phyloP scores from a whole-genome alignment of 2,888 invertebrate species.

The Yponomeuta cagnagella region DNA sequence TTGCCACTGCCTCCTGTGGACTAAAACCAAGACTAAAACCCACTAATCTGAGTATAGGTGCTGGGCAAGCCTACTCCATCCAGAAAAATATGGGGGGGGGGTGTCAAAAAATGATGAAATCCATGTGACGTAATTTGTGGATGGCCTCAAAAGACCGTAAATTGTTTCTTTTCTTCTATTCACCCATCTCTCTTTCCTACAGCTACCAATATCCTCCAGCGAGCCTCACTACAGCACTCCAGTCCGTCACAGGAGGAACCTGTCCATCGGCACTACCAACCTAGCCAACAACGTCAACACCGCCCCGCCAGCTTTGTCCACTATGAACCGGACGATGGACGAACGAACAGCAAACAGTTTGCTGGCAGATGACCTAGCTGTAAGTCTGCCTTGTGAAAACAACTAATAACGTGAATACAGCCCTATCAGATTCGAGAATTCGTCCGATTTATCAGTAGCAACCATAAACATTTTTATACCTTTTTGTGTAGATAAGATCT shows the following conservation, averaged over 20 bases:
- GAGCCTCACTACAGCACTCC: constrained; percentile 72
- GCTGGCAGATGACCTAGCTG: constrained; percentile 77
- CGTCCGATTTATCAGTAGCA: too few species aligned
- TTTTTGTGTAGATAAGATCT: too few species aligned
- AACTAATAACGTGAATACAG: neutral
- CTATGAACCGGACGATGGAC: constrained; percentile 77
- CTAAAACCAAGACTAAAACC: too few species aligned
- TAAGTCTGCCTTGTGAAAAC: constrained; percentile 32
- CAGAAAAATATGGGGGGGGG: too few species aligned
- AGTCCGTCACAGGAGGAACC: constrained; percentile 62
- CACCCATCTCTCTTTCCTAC: neutral
- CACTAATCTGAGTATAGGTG: too few species aligned
- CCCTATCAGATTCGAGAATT: too few species aligned
- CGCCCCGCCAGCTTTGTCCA: constrained; percentile 45
- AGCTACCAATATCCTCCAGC: constrained; percentile 34
- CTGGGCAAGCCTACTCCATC: too few species aligned
- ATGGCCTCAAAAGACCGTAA: too few species aligned
- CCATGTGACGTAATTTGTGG: too few species aligned
- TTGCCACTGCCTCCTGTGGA: too few species aligned
- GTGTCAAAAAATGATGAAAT: too few species aligned
- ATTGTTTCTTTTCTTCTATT: neutral
- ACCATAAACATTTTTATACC: too few species aligned
- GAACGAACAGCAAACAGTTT: constrained; percentile 74
- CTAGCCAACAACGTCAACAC: constrained; percentile 47
- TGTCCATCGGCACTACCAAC: constrained; percentile 67